A percentile compares a stretch with the other conserved stretches of the same genome.
These are phyloP conservation scores for Tympanoctomys barrerae DNA, from an alignment of 2,797 vertebrate species.

Conservation along the genomic window DNA sequence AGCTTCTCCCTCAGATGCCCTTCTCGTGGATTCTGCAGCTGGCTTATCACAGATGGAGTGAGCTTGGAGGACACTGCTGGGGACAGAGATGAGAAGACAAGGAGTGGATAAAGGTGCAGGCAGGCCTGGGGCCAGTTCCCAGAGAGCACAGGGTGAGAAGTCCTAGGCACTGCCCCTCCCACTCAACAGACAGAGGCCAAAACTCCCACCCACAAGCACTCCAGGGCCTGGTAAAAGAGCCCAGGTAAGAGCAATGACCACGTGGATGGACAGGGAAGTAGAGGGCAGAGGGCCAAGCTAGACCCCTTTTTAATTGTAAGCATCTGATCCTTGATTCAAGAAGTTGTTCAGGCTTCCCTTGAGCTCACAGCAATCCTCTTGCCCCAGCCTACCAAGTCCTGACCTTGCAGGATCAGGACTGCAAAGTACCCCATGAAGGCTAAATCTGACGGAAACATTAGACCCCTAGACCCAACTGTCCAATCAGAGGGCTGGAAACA, in stretches of 20 bases:
- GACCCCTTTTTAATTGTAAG: not conserved
- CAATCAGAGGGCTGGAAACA: not conserved
- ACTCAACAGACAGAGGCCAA: not conserved
- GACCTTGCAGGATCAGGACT: not conserved
- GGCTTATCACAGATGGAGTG: not conserved
- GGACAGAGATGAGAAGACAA: not conserved
- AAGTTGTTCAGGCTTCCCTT: not conserved
- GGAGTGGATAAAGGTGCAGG: not conserved
- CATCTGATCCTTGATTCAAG: not conserved
- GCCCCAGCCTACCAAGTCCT: not conserved
- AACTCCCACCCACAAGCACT: not conserved
- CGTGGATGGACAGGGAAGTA: not conserved
- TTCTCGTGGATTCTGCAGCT: not conserved
- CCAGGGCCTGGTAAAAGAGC: not conserved
- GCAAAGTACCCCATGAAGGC: not conserved
- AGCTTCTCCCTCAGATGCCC: fast-evolving
- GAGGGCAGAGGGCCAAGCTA: not conserved
- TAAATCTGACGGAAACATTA: not conserved
- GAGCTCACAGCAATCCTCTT: not conserved
- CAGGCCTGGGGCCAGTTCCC: not conserved
- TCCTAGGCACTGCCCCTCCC: not conserved
- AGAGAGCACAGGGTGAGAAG: not conserved
- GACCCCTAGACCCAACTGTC: not conserved
- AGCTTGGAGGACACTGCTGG: not conserved
- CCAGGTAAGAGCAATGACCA: not conserved